phyloP scores from a whole-genome alignment of 2,888 invertebrate species.

The Netelia fuscicornis region DNA sequence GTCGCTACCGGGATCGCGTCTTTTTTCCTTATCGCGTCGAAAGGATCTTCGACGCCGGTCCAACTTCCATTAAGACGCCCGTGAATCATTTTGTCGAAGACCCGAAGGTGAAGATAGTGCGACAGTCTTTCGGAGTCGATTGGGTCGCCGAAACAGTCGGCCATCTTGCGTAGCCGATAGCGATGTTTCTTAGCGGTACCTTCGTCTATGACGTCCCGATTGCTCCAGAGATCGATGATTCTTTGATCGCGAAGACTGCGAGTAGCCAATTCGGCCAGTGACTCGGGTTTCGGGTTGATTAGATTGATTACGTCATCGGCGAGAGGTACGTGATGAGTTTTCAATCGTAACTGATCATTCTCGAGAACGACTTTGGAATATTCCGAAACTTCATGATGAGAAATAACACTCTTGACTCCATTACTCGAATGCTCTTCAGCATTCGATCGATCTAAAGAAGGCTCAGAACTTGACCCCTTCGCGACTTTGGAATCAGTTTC shows the following conservation, averaged over 20 bases:
- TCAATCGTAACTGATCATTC: conserved; percentile 68
- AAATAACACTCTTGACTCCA: neutral
- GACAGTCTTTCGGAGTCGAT: conserved; percentile 39
- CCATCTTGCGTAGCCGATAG: conserved; percentile 49
- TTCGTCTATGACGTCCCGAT: conserved; percentile 5
- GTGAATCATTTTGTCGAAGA: conserved; percentile 69
- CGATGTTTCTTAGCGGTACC: conserved; percentile 35
- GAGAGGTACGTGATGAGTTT: conserved; percentile 58
- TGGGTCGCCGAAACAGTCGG: conserved; percentile 50
- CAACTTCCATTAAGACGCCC: conserved; percentile 54
- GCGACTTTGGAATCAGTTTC: conserved; percentile 63
- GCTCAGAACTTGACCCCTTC: neutral
- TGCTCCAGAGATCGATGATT: conserved; percentile 64
- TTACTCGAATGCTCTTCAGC: neutral
- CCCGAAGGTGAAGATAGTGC: conserved; percentile 68
- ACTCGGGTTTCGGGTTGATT: conserved; percentile 27
- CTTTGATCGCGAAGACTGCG: conserved; percentile 65
- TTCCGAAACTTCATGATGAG: conserved; percentile 57
- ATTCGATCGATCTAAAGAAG: neutral
- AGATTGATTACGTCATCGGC: conserved; percentile 41
- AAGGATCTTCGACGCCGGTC: conserved; percentile 43
- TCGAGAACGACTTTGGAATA: conserved; percentile 71
- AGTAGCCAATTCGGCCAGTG: conserved; percentile 52
- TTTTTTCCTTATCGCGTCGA: conserved; percentile 43
- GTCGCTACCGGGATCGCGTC: conserved; percentile 20